A percentile compares a stretch with the other conserved stretches of the same genome.
These are phyloP conservation scores for Antrozous pallidus DNA, from an alignment of 2,797 vertebrate species.

Conservation along the genomic window DNA sequence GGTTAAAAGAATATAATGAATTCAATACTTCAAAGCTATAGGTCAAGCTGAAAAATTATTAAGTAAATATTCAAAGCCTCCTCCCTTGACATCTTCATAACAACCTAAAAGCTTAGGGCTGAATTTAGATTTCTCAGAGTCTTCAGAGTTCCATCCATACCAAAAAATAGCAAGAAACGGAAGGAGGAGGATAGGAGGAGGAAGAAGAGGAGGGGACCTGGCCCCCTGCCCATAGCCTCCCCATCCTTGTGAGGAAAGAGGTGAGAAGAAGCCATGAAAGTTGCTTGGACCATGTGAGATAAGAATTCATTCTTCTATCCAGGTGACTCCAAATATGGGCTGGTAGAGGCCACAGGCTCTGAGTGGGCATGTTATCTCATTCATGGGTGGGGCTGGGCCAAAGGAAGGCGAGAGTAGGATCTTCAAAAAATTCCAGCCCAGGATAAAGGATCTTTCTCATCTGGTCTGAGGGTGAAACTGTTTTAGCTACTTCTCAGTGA, in stretches of 20 bases:
- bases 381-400: background rate
- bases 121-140: conserved; percentile 30
- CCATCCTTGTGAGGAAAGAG: background rate
- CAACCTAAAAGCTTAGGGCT: conserved; percentile 1
- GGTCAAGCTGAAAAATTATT: background rate
- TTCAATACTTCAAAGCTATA: background rate
- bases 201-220: background rate
- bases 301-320: background rate
- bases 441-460: background rate
- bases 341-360: background rate
- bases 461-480: background rate
- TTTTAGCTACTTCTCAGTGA: background rate
- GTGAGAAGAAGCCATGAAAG: background rate
- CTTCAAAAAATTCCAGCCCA: background rate
- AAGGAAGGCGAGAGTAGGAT: background rate
- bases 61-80: background rate
- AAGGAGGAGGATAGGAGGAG: background rate
- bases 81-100: background rate
- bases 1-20: background rate
- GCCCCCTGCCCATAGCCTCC: background rate
- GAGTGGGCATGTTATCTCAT: background rate
- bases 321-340: background rate
- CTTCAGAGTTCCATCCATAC: background rate
- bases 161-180: background rate
- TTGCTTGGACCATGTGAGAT: background rate